Evolutionary conservation across 2,888 invertebrate genomes (phyloP), one percentile per base, ranked within the genome.

Genomic region (Helicoverpa assulta): DNA sequence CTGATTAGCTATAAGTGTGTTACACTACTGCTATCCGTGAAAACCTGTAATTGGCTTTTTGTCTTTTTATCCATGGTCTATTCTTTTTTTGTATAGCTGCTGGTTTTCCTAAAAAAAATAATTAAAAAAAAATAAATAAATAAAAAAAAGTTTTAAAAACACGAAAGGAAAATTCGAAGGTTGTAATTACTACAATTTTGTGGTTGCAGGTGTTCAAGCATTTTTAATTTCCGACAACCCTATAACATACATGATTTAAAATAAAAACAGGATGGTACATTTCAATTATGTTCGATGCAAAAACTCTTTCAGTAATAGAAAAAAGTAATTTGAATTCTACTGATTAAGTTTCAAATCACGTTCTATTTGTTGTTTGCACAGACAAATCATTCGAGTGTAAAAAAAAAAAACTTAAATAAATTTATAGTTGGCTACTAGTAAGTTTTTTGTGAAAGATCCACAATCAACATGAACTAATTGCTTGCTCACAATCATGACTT

Each of bases 181-280:
- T 59, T 43, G 18, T 68, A 76, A 75, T 79, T 75, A 79, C 56
- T 53, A 68, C 60, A 68, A 76, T 75, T 69, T 68, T 57, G 53
- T 57, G 52, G 21, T 37, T 64, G 60, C 60, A 76, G 56, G 59
- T 65, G 61, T 76, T 47, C 29, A 60, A 53, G 21, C 33, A 58
- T 55, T 40, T 56, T 29, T 12, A n/a, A 50, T 14, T 29, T 78
- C 51, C 56, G 68, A 59, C 75, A 67, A 43, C 62, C 21, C 26
- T 73, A 43, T 12, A 63, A 50, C 5, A 54, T 67, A 67, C 59
- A 56, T 64, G 26, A 63, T 56, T 59, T 19, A 43, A 18, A 54
- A 33, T 54, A 57, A 50, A 70, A 73, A 61, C 77, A 58, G 72
- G 40, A 40, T 40, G 12, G 72, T 71, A 56, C 70, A 62, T 62